Percentiles rank a stretch among this genome's conserved stretches.
phyloP scores from a whole-genome alignment of 2,888 invertebrate species.

The Temnothorax rugatulus region DNA sequence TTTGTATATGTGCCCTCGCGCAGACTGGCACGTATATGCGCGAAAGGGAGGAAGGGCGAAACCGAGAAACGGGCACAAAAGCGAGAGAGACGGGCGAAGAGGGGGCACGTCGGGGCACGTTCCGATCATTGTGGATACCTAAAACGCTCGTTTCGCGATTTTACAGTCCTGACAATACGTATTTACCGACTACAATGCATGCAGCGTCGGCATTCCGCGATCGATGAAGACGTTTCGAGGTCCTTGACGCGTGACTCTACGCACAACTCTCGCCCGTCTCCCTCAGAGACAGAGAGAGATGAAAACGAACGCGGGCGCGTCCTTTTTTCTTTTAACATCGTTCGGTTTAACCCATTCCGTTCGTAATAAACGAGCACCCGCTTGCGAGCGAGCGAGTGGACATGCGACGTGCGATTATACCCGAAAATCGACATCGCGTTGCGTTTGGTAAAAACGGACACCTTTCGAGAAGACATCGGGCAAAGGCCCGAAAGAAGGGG shows the following conservation, averaged over 20 bases:
- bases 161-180: slow-evolving; percentile 66
- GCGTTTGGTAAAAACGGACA: background rate
- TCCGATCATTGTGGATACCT: slow-evolving; percentile 60
- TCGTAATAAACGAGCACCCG: background rate
- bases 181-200: slow-evolving; percentile 59
- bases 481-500: slow-evolving; percentile 15
- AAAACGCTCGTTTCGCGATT: slow-evolving; percentile 69
- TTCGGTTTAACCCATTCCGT: background rate
- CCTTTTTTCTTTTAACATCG: background rate
- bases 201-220: slow-evolving; percentile 39
- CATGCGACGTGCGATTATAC: slow-evolving; percentile 14
- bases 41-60: slow-evolving; percentile 26
- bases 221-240: slow-evolving; percentile 71
- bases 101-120: slow-evolving; percentile 62
- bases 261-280: slow-evolving; percentile 10
- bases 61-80: slow-evolving; percentile 20
- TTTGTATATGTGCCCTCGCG: slow-evolving; percentile 60
- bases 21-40: slow-evolving; percentile 62
- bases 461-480: slow-evolving; percentile 18
- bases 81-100: slow-evolving; percentile 20
- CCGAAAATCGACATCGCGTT: slow-evolving; percentile 18
- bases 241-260: slow-evolving; percentile 4
- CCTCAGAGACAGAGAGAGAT: background rate
- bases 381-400: slow-evolving; percentile 12
- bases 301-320: background rate